Evolutionary conservation across 1,140 invertebrate genomes (phyloP).

Genomic region (Tyrophagus putrescentiae): DNA sequence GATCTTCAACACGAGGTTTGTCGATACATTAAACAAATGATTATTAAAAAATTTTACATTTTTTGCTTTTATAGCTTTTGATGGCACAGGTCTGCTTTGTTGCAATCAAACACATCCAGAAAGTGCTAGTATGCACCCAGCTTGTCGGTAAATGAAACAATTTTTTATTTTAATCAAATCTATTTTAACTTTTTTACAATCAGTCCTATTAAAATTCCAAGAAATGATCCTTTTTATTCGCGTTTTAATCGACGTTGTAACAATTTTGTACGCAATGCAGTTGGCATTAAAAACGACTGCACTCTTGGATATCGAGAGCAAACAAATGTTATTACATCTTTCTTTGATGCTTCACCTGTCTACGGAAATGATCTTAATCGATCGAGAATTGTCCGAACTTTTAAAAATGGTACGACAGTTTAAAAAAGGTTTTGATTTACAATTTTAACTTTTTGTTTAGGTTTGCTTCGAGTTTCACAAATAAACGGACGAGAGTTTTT

Average conservation of each 20-base stretch:
- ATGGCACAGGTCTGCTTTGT: conserved; percentile 27
- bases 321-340: conserved; percentile 90
- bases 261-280: conserved; percentile 28
- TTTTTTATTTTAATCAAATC: too few species aligned
- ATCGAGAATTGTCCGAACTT: conserved; percentile 20
- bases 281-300: conserved; percentile 18
- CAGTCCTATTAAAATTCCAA: conserved; percentile 26
- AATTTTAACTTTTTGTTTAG: too few species aligned
- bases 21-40: too few species aligned
- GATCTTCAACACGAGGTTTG: conserved; percentile 23
- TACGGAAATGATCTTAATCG: conserved; percentile 59
- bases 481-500: conserved; percentile 24
- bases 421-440: too few species aligned
- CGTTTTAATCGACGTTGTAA: conserved; percentile 24
- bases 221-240: conserved; percentile 27
- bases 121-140: conserved; percentile 20
- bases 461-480: not conserved
- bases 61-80: too few species aligned
- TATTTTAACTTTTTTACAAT: too few species aligned
- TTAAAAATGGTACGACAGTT: too few species aligned
- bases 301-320: conserved; percentile 53
- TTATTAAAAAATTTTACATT: too few species aligned
- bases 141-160: too few species aligned
- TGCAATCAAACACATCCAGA: conserved; percentile 23
- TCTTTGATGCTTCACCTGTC: conserved; percentile 87